Conservation (phyloP, 2,113 vertebrate genomes). For the Saguinus midas region DNA sequence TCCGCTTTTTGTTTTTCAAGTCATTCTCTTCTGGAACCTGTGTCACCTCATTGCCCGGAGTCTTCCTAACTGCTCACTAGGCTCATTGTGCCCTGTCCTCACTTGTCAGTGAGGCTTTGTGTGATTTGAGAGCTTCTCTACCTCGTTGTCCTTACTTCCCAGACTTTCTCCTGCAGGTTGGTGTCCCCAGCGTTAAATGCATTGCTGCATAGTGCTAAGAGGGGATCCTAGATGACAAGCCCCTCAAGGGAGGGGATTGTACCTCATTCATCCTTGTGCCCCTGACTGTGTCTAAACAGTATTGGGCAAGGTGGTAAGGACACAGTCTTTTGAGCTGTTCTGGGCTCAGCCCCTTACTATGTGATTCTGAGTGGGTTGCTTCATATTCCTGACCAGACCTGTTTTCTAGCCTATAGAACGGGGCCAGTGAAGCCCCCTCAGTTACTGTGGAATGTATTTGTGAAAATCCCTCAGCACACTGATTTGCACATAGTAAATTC, state of each 20-base stretch:
- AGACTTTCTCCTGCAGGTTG: background rate
- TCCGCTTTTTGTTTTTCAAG: background rate
- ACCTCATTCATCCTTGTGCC: background rate
- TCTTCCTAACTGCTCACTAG: background rate
- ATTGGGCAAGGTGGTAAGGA: background rate
- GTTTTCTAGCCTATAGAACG: background rate
- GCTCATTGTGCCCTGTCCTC: background rate
- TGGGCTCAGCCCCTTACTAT: background rate
- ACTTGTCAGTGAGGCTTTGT: background rate
- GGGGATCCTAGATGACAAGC: background rate
- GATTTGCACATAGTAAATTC: background rate
- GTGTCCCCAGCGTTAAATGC: background rate
- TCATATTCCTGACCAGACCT: background rate
- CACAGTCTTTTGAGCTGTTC: background rate
- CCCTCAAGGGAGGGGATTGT: background rate
- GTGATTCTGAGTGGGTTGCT: background rate
- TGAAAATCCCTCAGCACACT: background rate
- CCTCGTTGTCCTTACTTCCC: background rate
- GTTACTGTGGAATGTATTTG: background rate
- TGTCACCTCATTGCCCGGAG: background rate
- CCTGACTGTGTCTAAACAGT: background rate
- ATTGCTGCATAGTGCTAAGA: background rate
- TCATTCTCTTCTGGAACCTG: background rate
- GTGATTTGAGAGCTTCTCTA: background rate
- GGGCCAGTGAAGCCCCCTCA: background rate